These are phyloP conservation scores for Melanotaenia trifasciata DNA, from an alignment of 2,797 vertebrate genomes.

Conservation along the genomic window DNA sequence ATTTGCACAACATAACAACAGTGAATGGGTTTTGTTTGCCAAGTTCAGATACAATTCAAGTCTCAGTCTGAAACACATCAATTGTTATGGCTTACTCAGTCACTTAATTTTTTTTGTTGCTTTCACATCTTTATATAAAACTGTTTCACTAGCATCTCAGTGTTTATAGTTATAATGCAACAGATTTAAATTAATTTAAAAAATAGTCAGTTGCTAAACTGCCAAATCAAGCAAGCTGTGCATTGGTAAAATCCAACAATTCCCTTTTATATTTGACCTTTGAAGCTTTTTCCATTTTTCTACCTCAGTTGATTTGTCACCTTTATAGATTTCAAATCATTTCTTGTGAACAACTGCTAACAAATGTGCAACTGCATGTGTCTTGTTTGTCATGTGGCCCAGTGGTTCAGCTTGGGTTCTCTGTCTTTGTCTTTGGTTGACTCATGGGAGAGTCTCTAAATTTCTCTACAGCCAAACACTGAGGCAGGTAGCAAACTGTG, in stretches of 20 bases:
- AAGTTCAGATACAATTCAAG: not conserved
- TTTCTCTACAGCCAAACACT: slow-evolving; percentile 3
- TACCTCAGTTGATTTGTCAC: slow-evolving; percentile 4
- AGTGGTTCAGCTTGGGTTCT: slow-evolving; percentile 3
- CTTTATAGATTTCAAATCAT: not conserved
- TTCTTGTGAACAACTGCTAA: slow-evolving; percentile 2
- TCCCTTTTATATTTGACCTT: not conserved
- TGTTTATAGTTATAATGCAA: not conserved
- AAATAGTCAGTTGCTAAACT: not conserved
- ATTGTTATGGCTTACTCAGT: not conserved
- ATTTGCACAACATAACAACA: not conserved
- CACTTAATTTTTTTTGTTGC: not conserved
- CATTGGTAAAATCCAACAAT: not conserved
- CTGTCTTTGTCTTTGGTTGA: slow-evolving; percentile 7
- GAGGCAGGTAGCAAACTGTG: not conserved
- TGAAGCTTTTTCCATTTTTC: not conserved
- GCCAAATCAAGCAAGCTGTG: not conserved
- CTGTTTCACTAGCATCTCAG: not conserved
- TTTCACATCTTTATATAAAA: not conserved
- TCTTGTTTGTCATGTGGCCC: slow-evolving; percentile 2
- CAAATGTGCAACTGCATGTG: not conserved
- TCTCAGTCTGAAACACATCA: not conserved
- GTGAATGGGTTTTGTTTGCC: not conserved
- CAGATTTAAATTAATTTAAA: not conserved
- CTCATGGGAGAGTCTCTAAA: not conserved